A percentile compares a stretch with the other conserved stretches of the same genome.
These are phyloP conservation scores for Plagodis pulveraria DNA, from an alignment of 2,888 invertebrate species.

Conservation along the genomic window DNA sequence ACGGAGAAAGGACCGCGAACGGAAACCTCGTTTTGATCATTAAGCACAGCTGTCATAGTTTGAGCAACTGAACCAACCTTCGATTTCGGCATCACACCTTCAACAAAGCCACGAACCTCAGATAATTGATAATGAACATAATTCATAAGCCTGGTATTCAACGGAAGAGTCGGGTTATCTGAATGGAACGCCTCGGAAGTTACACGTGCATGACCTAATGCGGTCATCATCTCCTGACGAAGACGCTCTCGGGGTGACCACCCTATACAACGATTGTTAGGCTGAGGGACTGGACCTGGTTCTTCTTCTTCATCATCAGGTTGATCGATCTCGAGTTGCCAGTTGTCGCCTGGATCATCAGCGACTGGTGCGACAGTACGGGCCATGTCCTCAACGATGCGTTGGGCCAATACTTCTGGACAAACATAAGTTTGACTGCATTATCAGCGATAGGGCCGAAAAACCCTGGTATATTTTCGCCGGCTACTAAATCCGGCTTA, in stretches of 20 bases:
- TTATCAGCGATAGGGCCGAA: no score
- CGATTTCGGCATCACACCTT: not conserved
- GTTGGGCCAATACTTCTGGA: not conserved
- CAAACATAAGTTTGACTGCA: not conserved
- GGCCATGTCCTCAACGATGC: not conserved
- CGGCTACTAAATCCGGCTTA: no score
- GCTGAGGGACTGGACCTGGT: not conserved
- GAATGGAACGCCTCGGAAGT: not conserved
- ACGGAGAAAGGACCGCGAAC: not conserved
- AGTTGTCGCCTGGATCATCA: not conserved
- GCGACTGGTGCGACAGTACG: not conserved
- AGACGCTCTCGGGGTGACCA: no score
- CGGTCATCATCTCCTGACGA: not conserved
- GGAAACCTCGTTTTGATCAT: not conserved
- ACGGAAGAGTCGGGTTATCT: not conserved
- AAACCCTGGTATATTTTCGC: no score
- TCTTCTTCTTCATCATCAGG: not conserved
- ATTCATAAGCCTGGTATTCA: not conserved
- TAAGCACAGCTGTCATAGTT: not conserved
- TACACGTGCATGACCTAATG: not conserved
- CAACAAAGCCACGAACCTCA: not conserved
- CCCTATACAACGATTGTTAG: not conserved
- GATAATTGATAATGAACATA: not conserved
- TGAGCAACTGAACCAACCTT: not conserved
- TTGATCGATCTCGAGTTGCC: not conserved